phyloP scores from a whole-genome alignment of 1,140 invertebrate genomes.

The Heterodera carotae region DNA sequence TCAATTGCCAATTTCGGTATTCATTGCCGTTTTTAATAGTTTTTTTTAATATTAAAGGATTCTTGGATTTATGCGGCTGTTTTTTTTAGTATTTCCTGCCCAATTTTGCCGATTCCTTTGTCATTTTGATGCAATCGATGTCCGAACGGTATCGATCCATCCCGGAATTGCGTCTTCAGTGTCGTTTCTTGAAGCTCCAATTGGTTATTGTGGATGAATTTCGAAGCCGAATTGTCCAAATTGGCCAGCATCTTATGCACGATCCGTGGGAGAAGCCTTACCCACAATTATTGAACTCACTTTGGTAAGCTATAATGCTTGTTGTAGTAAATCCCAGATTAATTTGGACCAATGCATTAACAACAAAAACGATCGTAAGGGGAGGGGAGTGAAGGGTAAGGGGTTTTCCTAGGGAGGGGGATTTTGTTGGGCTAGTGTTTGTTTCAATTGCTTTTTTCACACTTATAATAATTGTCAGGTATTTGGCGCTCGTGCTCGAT shows the following conservation, averaged over 20 bases:
- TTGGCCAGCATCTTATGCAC: slow-evolving; percentile 21
- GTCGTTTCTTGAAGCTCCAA: slow-evolving; percentile 46
- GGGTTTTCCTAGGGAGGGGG: too few species aligned
- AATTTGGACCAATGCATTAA: too few species aligned
- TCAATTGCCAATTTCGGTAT: too few species aligned
- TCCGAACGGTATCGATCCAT: slow-evolving; percentile 47
- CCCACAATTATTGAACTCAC: slow-evolving; percentile 43
- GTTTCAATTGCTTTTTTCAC: background rate
- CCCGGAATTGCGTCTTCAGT: slow-evolving; percentile 43
- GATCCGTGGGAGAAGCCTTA: slow-evolving; percentile 38
- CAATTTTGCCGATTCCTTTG: slow-evolving; percentile 53
- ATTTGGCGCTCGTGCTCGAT: slow-evolving; percentile 44
- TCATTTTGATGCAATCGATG: slow-evolving; percentile 53
- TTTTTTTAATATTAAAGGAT: too few species aligned
- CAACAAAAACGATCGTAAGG: too few species aligned
- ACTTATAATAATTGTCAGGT: slow-evolving; percentile 28
- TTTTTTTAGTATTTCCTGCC: slow-evolving; percentile 44
- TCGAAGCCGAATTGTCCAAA: slow-evolving; percentile 44
- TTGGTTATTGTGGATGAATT: slow-evolving; percentile 53
- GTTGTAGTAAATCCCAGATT: background rate
- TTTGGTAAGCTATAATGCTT: slow-evolving; percentile 25
- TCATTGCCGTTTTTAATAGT: too few species aligned
- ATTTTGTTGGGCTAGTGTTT: too few species aligned
- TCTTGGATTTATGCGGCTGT: too few species aligned
- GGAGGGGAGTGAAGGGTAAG: too few species aligned